These are phyloP conservation scores for Oedothorax gibbosus DNA, from an alignment of 1,140 invertebrate genomes.

Conservation along the genomic window DNA sequence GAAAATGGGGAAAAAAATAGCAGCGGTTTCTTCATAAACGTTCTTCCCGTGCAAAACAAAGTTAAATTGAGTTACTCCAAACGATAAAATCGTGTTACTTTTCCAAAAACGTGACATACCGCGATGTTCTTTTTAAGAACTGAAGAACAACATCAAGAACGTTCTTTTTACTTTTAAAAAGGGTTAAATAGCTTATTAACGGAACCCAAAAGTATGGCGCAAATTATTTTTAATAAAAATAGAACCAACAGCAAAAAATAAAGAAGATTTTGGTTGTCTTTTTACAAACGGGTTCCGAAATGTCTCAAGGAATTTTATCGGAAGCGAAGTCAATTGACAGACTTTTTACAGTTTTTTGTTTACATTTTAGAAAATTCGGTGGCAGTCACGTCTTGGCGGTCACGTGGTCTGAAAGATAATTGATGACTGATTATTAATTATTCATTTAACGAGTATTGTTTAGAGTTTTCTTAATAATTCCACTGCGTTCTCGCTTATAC, in stretches of 20 bases:
- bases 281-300: not conserved
- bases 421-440: conserved; percentile 34
- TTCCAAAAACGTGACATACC: not conserved
- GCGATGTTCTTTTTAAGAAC: not conserved
- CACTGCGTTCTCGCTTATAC: too few relatives aligned
- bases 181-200: conserved; percentile 24
- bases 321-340: not conserved
- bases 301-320: not conserved
- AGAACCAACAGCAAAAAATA: too few relatives aligned
- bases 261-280: too few relatives aligned
- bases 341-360: not conserved
- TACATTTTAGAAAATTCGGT: not conserved
- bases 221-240: too few relatives aligned
- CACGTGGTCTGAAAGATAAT: conserved; percentile 18
- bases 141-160: conserved; percentile 1
- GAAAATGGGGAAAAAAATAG: too few relatives aligned
- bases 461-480: not conserved
- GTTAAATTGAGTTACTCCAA: conserved; percentile 5
- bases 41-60: too few relatives aligned
- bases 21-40: too few relatives aligned
- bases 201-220: too few relatives aligned
- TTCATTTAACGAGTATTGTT: conserved; percentile 31
- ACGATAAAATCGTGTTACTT: conserved; percentile 3
- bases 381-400: conserved; percentile 10
- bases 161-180: not conserved